Base-by-base conservation (phyloP, 2,113 vertebrate species). In the Rhinolophus sinicus region DNA sequence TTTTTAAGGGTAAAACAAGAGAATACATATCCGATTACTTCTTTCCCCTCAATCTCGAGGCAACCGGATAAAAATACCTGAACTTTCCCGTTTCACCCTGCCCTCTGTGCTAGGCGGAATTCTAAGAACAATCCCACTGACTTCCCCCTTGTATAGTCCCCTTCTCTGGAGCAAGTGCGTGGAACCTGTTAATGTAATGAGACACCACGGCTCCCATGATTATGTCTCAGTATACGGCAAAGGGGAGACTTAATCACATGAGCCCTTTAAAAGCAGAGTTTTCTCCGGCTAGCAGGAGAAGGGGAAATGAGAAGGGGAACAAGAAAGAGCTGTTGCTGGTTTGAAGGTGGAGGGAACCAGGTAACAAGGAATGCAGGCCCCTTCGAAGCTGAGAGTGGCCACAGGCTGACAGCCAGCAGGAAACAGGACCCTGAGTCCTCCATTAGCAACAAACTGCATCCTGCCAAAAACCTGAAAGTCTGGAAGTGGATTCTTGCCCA, bases 81-180 rank as follows among this genome's bases (percentile, higher is more conserved):
- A 58, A 8, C 15, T 33, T 40, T 40, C 85, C 73, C 86, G 56
- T 47, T 85, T 86, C 30, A 60, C 22, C 26, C 40, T 65, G 80
- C 9, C 28, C 33, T 22, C 33, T 8, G 38, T 16, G 47, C 9
- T 28, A 13, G 40, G 12, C 8, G 73, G 40, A 62, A 76, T 33
- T 82, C 52, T 76, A 54, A 58, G 50, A 65, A 80, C 5, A 16
- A 50, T 33, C 18, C 72, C 24, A 54, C 18, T 26, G 60, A 60
- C 56, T 77, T 67, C 21, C 54, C 65, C 28, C 1, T 1, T 0
- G 0, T 0, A n/a, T 1, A 40, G 50, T 0, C 4, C 26, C 13
- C 13, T 80, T 30, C 22, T 50, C 65, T 21, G 52, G n/a, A 38
- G 6, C 52, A 12, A 8, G 47, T 14, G 35, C 16, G 12, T 21